Percentiles rank a stretch among this genome's conserved stretches.
These are phyloP conservation scores for Halocynthia roretzi DNA, from an alignment of 23 tunicate species.

Conservation along the genomic window DNA sequence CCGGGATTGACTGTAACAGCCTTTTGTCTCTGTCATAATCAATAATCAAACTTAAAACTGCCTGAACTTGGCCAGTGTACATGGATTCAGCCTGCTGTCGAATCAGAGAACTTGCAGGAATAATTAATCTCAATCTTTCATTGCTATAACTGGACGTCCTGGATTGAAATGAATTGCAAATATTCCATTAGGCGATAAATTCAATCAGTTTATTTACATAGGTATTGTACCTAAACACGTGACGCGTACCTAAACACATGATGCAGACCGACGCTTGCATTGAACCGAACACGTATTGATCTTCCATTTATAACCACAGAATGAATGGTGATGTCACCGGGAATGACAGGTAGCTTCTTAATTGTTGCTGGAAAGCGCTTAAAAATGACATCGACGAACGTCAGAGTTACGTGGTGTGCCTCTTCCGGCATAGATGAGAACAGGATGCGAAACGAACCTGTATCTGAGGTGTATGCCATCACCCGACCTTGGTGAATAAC, in stretches of 20 bases:
- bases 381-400: slow-evolving; percentile 58
- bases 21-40: slow-evolving; percentile 13
- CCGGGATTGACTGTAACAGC: slow-evolving; percentile 18
- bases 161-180: not conserved
- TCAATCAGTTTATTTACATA: not conserved
- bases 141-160: slow-evolving; percentile 11
- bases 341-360: slow-evolving; percentile 57
- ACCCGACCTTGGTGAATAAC: slow-evolving; percentile 65
- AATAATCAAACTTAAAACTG: slow-evolving; percentile 45
- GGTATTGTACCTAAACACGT: not conserved
- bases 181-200: not conserved
- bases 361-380: slow-evolving; percentile 49
- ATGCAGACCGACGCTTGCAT: slow-evolving; percentile 42
- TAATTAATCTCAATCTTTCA: slow-evolving; percentile 55
- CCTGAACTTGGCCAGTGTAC: slow-evolving; percentile 48
- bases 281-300: slow-evolving; percentile 16
- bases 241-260: slow-evolving; percentile 49
- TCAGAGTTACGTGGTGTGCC: slow-evolving; percentile 58
- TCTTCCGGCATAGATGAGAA: slow-evolving; percentile 58
- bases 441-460: slow-evolving; percentile 64
- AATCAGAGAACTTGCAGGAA: slow-evolving; percentile 64
- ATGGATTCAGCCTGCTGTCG: slow-evolving; percentile 21
- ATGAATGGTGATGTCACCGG: slow-evolving; percentile 67
- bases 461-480: slow-evolving; percentile 64
- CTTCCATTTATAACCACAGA: slow-evolving; percentile 38